Percentiles rank a stretch among this genome's conserved stretches.
Evolutionary conservation across 2,797 vertebrate genomes (phyloP).

Genomic region (Coilia nasus): DNA sequence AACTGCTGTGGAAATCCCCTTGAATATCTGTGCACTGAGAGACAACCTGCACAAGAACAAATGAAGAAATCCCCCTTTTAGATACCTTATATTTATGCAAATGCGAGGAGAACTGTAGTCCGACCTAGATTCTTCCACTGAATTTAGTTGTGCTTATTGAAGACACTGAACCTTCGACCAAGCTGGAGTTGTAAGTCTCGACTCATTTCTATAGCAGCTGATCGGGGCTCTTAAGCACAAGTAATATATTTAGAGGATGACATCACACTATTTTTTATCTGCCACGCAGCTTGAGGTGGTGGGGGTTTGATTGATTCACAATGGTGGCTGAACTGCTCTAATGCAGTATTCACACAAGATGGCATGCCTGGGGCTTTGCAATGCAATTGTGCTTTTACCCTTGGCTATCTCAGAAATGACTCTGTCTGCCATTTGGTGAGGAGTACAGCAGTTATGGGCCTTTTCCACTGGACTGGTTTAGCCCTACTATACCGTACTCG

Average conservation of each 20-base stretch:
- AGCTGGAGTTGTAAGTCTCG: neutral
- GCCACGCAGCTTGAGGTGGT: neutral
- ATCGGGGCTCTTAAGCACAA: neutral
- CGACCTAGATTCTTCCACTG: neutral
- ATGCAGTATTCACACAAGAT: neutral
- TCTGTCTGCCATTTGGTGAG: neutral
- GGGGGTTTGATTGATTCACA: neutral
- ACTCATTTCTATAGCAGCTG: neutral
- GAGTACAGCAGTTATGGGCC: too few species aligned
- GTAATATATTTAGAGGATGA: conserved; percentile 12
- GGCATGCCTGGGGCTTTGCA: neutral
- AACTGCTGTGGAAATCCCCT: conserved; percentile 10
- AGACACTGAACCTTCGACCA: neutral
- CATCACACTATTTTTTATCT: conserved; percentile 20
- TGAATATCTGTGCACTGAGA: neutral
- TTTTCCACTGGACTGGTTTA: too few species aligned
- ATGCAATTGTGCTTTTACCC: neutral
- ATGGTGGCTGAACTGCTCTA: too few species aligned
- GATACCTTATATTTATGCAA: conserved; percentile 5
- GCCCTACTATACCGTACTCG: too few species aligned
- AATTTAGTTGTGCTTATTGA: neutral
- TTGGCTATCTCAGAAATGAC: neutral
- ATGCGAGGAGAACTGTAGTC: neutral
- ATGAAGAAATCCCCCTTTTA: neutral
- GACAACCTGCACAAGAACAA: neutral